phyloP scores from a whole-genome alignment of 2,113 vertebrate genomes.

The Aphelocoma coerulescens region DNA sequence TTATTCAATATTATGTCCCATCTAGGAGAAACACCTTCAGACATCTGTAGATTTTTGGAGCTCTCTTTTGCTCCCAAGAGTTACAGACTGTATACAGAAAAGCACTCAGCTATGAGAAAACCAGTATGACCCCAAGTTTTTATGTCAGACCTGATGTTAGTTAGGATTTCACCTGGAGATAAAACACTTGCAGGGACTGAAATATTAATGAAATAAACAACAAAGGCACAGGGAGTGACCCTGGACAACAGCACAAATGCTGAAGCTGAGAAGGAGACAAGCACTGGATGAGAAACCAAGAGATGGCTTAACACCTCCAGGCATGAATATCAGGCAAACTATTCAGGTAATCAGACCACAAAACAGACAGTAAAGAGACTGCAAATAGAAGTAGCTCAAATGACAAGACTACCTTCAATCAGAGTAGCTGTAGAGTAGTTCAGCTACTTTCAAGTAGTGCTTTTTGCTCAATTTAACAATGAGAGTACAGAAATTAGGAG shows the following conservation, averaged over 20 bases:
- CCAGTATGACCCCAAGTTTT: neutral
- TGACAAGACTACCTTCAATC: neutral
- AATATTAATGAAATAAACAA: conserved; percentile 6
- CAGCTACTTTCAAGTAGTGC: neutral
- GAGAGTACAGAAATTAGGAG: neutral
- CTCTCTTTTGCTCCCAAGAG: neutral
- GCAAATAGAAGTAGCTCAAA: neutral
- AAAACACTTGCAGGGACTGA: neutral
- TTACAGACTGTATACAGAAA: neutral
- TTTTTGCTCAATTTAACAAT: conserved; percentile 1
- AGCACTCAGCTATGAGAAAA: neutral
- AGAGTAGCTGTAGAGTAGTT: neutral
- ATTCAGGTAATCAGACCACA: neutral
- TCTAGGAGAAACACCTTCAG: neutral
- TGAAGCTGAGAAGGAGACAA: neutral
- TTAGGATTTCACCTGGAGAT: neutral
- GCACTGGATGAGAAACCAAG: neutral
- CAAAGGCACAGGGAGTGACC: neutral
- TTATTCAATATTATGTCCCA: neutral
- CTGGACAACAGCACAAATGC: neutral
- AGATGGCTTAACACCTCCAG: neutral
- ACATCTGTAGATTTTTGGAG: neutral
- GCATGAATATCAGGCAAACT: neutral
- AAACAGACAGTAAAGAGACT: neutral
- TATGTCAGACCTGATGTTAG: neutral